These are phyloP conservation scores for Teleopsis dalmanni DNA, from an alignment of 1,140 invertebrate genomes.

Conservation along the genomic window DNA sequence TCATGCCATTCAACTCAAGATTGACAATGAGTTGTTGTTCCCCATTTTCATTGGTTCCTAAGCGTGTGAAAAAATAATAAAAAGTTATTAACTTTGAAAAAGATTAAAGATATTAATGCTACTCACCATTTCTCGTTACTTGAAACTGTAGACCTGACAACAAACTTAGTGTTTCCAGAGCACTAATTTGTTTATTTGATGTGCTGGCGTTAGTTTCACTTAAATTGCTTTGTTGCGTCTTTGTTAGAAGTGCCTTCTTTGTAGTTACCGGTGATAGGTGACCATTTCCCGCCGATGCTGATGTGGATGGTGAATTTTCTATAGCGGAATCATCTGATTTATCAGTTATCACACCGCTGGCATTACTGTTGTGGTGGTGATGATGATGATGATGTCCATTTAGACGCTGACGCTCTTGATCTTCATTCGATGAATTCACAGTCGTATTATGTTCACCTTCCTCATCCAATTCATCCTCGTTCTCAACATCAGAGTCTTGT, in stretches of 20 bases:
- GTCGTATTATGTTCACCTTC: conserved; percentile 28
- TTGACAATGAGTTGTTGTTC: conserved; percentile 88
- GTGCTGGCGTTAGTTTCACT: not conserved
- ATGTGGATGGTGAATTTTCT: conserved; percentile 36
- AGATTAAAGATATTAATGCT: not conserved
- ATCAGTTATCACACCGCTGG: conserved; percentile 24
- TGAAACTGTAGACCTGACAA: conserved; percentile 72
- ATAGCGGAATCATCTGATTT: conserved; percentile 40
- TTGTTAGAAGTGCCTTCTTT: conserved; percentile 24
- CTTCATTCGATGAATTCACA: conserved; percentile 26
- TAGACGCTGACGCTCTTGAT: conserved; percentile 20
- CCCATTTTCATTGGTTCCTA: conserved; percentile 62
- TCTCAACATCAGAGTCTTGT: conserved; percentile 34
- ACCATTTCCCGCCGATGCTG: conserved; percentile 20
- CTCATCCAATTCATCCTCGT: conserved; percentile 26
- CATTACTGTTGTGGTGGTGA: conserved; percentile 4
- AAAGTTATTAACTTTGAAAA: not conserved
- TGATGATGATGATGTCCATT: conserved; percentile 10
- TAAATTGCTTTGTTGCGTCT: conserved; percentile 38
- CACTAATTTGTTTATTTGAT: conserved; percentile 14
- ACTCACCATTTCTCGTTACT: conserved; percentile 77
- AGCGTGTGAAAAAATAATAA: conserved; percentile 10
- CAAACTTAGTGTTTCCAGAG: conserved; percentile 29
- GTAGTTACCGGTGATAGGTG: conserved; percentile 38
- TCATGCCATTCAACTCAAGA: conserved; percentile 92